Base-by-base conservation (phyloP, 2,888 invertebrate genomes). In the Mythimna ferrago region DNA sequence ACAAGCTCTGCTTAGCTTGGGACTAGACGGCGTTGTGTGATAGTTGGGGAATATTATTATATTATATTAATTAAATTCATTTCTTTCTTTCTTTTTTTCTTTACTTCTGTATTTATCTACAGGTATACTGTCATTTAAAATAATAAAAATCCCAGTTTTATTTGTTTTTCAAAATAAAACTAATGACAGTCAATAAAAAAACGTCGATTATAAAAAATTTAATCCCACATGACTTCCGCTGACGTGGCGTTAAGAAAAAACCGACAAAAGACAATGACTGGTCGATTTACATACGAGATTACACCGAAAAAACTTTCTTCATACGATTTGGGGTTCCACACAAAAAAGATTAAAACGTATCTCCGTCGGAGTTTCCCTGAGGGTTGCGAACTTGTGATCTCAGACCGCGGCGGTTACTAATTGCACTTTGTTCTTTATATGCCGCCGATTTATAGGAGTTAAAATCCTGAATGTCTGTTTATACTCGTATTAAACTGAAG, bases 231-330 rank as follows among this genome's bases (percentile, higher is more conserved):
- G 89, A 92, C 93, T 93, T 94, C 93, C 93, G 92, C 89, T 86
- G 88, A 80, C 44, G 76, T 71, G 48, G 68, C 58, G 70, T 68
- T 65, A 38, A 84, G 82, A 87, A 91, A 91, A 89, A 88, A 81
- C 85, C 78, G 73, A 89, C 88, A 89, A 92, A 93, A 94, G 93
- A 93, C 93, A 95, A 94, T 95, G 95, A 95, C 94, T 94, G 68
- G 91, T 79, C 91, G 93, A 94, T 95, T 95, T 94, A 94, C 94
- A 95, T 94, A 94, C 87, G 92, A 93, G 93, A 94, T 94, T 94
- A 88, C 83, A 73, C 78, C 70, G 79, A 89, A 93, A 93, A 93
- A 92, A 88, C 80, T 76, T 80, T 86, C 88, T 88, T 86, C 83
- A 78, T 80, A 82, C 84, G 85, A 84, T 89, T 89, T 86, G 66